Evolutionary conservation across 2,797 vertebrate species (phyloP).

Genomic region (Phoxinus dragarum): DNA sequence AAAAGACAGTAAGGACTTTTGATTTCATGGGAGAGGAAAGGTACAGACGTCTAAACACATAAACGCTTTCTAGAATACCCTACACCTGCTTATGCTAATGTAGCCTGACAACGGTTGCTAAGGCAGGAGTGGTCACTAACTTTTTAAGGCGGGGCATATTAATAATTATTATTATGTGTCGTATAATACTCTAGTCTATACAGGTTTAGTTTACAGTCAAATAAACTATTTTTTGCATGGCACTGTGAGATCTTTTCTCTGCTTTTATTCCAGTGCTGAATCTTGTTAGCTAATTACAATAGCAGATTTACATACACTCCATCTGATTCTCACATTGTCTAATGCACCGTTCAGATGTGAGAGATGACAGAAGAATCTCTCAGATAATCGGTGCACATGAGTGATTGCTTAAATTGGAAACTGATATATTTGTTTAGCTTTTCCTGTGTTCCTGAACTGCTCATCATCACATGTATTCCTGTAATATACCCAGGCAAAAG

Average conservation of each 20-base stretch:
- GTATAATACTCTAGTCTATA: neutral
- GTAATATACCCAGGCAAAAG: neutral
- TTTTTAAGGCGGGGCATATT: neutral
- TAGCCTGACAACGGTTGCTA: neutral
- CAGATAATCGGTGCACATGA: conserved; percentile 1
- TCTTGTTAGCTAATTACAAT: conserved; percentile 4
- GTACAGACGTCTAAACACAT: neutral
- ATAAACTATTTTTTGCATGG: neutral
- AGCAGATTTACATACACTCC: conserved; percentile 9
- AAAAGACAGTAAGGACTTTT: neutral
- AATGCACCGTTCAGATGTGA: conserved; percentile 30
- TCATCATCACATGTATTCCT: neutral
- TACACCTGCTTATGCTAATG: neutral
- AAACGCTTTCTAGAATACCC: neutral
- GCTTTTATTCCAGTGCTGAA: neutral
- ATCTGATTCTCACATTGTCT: conserved; percentile 19
- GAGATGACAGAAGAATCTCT: conserved; percentile 8
- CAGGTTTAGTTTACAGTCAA: neutral
- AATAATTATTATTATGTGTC: neutral
- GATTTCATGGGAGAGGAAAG: neutral
- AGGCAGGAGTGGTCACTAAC: neutral
- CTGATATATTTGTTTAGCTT: conserved; percentile 21
- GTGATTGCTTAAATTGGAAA: conserved; percentile 8
- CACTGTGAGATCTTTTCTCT: neutral
- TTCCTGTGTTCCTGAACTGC: neutral